These are phyloP conservation scores for Phortica variegata DNA, from an alignment of 1,140 invertebrate genomes.

Conservation along the genomic window DNA sequence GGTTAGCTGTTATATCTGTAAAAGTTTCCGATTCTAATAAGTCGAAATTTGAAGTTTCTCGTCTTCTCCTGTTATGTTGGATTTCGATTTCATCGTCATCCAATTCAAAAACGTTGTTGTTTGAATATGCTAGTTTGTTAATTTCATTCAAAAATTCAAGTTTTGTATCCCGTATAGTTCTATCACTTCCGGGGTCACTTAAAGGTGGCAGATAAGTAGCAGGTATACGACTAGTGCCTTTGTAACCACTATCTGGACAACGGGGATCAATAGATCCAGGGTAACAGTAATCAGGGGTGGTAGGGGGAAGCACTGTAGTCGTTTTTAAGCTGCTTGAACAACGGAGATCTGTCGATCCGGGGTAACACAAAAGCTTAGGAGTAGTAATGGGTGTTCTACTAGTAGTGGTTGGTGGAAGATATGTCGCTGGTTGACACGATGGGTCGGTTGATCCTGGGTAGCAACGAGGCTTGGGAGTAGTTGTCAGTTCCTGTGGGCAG, in stretches of 20 bases:
- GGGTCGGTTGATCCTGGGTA: slow-evolving; percentile 32
- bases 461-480: slow-evolving; percentile 27
- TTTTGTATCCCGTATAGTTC: slow-evolving; percentile 38
- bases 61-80: slow-evolving; percentile 7
- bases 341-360: slow-evolving; percentile 51
- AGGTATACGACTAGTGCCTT: slow-evolving; percentile 59
- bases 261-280: slow-evolving; percentile 64
- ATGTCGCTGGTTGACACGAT: slow-evolving; percentile 52
- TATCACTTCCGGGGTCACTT: slow-evolving; percentile 36
- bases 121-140: slow-evolving; percentile 33
- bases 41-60: too few species aligned
- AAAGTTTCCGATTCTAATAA: too few species aligned
- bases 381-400: too few species aligned
- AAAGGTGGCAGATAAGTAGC: slow-evolving; percentile 61
- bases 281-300: slow-evolving; percentile 59
- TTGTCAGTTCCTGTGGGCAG: slow-evolving; percentile 39
- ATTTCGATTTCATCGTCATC: slow-evolving; percentile 31
- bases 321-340: slow-evolving; percentile 34
- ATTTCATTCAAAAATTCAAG: slow-evolving; percentile 39
- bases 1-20: too few species aligned
- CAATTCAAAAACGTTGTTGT: slow-evolving; percentile 43
- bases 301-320: neutral
- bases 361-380: slow-evolving; percentile 16
- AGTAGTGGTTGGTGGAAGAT: slow-evolving; percentile 43
- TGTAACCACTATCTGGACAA: slow-evolving; percentile 60